A percentile compares a stretch with the other conserved stretches of the same genome.
Evolutionary conservation across 2,113 vertebrate species (phyloP).

Genomic region (Paedocypris sp.): DNA sequence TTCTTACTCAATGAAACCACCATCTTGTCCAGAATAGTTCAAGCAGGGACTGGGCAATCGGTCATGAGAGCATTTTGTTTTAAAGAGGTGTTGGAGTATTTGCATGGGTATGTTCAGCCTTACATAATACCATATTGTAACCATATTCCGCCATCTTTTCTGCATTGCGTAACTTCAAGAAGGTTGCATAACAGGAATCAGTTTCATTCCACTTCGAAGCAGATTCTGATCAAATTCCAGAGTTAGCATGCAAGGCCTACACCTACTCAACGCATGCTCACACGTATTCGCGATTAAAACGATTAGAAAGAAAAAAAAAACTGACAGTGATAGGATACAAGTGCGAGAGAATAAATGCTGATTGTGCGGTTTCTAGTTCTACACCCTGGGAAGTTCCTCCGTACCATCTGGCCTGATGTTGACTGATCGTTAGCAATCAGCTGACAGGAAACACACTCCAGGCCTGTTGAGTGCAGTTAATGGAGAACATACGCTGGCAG

Average conservation of each 20-base stretch:
- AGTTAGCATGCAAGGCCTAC: background rate
- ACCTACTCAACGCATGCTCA: background rate
- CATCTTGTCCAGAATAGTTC: no score
- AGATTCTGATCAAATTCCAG: background rate
- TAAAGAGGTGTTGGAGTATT: no score
- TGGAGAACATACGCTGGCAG: constrained; percentile 22
- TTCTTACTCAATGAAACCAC: constrained; percentile 42
- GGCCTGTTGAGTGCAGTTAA: constrained; percentile 12
- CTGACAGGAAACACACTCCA: constrained; percentile 30
- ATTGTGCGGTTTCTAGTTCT: background rate
- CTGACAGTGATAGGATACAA: background rate
- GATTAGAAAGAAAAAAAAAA: background rate
- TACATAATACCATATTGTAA: no score
- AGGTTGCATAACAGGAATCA: background rate
- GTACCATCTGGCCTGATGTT: constrained; percentile 5
- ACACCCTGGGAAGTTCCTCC: background rate
- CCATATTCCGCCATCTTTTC: background rate
- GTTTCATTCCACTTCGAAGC: background rate
- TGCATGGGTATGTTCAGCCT: no score
- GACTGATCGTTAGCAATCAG: constrained; percentile 19
- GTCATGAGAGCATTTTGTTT: no score
- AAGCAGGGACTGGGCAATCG: no score
- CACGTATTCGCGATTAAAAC: background rate
- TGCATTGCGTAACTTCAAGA: background rate
- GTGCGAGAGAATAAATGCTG: background rate